Conservation (phyloP, 2,113 vertebrate genomes). For the Geococcyx californianus region DNA sequence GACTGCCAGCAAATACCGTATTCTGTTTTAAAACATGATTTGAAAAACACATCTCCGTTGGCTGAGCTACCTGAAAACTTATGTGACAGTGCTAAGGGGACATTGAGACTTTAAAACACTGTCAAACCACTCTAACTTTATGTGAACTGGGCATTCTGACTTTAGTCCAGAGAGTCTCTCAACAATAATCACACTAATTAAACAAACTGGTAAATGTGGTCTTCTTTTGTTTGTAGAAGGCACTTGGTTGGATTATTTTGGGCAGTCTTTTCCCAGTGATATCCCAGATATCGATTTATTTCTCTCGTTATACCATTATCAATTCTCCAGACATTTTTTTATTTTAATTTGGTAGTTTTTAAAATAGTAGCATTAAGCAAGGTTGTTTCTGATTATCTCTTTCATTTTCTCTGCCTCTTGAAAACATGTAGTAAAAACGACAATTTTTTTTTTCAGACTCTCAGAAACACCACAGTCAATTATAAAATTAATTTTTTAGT, state of each 20-base stretch:
- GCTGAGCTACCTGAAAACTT: not conserved
- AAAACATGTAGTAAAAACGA: not conserved
- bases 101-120: not conserved
- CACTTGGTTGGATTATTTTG: not conserved
- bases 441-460: not conserved
- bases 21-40: not conserved
- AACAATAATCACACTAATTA: not conserved
- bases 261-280: not conserved
- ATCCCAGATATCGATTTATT: not conserved
- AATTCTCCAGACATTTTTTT: not conserved
- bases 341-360: not conserved
- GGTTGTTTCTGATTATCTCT: not conserved
- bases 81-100: not conserved
- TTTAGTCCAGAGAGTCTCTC: not conserved
- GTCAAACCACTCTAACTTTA: not conserved
- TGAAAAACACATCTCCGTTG: not conserved
- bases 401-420: not conserved
- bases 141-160: not conserved
- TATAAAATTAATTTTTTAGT: not conserved
- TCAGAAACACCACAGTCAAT: not conserved
- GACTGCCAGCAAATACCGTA: not conserved
- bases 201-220: not conserved
- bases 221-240: not conserved
- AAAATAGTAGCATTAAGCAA: not conserved
- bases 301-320: not conserved